Percentiles rank a stretch among this genome's conserved stretches.
phyloP scores from a whole-genome alignment of 2,888 invertebrate species.

The Netelia melanura region DNA sequence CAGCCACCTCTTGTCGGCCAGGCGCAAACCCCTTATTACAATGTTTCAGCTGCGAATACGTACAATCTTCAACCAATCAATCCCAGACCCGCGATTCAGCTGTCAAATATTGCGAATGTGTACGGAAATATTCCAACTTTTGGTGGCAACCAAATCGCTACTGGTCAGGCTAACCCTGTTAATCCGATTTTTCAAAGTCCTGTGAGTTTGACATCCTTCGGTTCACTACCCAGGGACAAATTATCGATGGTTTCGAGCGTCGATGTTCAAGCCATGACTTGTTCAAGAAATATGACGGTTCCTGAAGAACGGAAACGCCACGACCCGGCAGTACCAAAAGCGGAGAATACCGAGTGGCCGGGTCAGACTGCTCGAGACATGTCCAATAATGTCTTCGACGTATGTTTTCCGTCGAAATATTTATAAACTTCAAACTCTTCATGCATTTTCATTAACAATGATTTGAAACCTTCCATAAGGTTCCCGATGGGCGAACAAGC shows the following conservation, averaged over 20 bases:
- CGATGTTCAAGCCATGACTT: slow-evolving; percentile 50
- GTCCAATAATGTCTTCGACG: slow-evolving; percentile 52
- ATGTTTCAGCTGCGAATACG: slow-evolving; percentile 73
- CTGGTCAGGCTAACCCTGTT: slow-evolving; percentile 15
- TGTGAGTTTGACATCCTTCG: slow-evolving; percentile 64
- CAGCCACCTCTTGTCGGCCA: slow-evolving; percentile 66
- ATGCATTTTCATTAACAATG: not conserved
- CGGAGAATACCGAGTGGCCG: slow-evolving; percentile 72
- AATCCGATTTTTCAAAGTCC: slow-evolving; percentile 73
- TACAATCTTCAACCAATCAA: slow-evolving; percentile 76
- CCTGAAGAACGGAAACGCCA: slow-evolving; percentile 28
- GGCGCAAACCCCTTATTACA: slow-evolving; percentile 75
- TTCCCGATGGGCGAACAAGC: slow-evolving; percentile 30
- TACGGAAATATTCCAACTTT: slow-evolving; percentile 70
- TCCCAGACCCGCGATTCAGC: slow-evolving; percentile 73
- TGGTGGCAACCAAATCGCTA: slow-evolving; percentile 71
- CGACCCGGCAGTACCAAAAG: not conserved
- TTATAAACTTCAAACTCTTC: not conserved
- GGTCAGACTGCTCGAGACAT: slow-evolving; percentile 49
- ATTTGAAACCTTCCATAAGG: slow-evolving; percentile 8
- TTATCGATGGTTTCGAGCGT: slow-evolving; percentile 47
- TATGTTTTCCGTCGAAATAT: slow-evolving; percentile 12
- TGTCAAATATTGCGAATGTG: slow-evolving; percentile 70
- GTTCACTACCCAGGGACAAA: slow-evolving; percentile 71
- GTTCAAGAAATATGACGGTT: slow-evolving; percentile 37